Conservation (phyloP, 2,888 invertebrate species). For the Phortica okadai region DNA sequence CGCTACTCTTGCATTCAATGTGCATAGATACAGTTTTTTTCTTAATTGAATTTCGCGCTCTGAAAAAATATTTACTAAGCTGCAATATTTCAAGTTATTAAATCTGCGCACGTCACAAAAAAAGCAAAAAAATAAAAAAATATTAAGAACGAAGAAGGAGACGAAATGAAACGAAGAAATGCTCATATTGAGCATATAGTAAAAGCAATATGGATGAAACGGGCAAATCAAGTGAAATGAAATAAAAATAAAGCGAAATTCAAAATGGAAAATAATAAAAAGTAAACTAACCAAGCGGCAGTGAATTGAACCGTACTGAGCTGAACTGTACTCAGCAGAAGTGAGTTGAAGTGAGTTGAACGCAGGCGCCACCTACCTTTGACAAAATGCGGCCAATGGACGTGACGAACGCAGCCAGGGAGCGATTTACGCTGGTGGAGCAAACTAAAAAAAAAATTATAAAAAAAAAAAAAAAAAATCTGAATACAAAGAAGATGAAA, state of each 20-base stretch:
- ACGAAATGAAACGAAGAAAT: not conserved
- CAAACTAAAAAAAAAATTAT: conserved; percentile 15
- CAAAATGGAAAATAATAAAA: conserved; percentile 23
- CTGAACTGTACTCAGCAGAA: too few species aligned
- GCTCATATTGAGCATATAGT: conserved; percentile 34
- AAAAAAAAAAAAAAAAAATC: conserved; percentile 11
- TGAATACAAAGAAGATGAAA: not conserved
- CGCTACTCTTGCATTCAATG: not conserved
- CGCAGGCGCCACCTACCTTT: conserved; percentile 45
- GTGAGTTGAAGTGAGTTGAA: not conserved
- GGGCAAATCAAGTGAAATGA: conserved; percentile 7
- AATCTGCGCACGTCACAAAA: conserved; percentile 26
- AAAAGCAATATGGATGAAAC: not conserved
- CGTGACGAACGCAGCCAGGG: conserved; percentile 60
- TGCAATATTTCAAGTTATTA: conserved; percentile 28
- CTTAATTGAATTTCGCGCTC: conserved; percentile 17
- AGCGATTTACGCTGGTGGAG: conserved; percentile 26
- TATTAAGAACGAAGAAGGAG: not conserved
- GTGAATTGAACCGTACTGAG: not conserved
- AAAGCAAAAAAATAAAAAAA: conserved; percentile 14
- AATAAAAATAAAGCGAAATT: conserved; percentile 24
- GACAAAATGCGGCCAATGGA: conserved; percentile 54
- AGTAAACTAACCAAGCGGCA: not conserved
- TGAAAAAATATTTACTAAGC: conserved; percentile 23
- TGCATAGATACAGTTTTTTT: not conserved